Percentiles rank a stretch among this genome's conserved stretches.
These are phyloP conservation scores for Tragelaphus buxtoni DNA, from an alignment of 2,113 vertebrate species.

Conservation along the genomic window DNA sequence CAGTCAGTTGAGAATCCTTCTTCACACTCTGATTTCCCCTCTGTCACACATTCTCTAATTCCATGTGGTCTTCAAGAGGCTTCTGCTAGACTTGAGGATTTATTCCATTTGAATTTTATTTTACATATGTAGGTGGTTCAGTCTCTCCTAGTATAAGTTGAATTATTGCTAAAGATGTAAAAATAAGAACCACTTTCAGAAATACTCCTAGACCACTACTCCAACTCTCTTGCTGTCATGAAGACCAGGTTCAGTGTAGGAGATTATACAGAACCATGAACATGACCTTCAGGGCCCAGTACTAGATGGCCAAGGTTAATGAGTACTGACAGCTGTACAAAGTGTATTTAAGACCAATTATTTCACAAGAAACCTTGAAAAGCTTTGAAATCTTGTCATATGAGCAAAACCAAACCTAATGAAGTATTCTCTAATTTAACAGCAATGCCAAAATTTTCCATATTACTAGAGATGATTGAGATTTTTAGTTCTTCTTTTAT, in stretches of 20 bases:
- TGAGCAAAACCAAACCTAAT: not conserved
- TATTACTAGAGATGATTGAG: not conserved
- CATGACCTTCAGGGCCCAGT: too few species aligned
- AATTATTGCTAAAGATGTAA: not conserved
- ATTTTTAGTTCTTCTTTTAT: not conserved
- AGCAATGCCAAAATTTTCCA: not conserved
- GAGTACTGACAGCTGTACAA: too few species aligned
- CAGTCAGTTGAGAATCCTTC: not conserved
- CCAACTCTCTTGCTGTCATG: rapidly evolving
- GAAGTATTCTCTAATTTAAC: not conserved
- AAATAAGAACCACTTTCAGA: not conserved
- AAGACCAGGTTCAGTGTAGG: not conserved
- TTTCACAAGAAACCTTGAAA: not conserved
- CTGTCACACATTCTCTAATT: not conserved
- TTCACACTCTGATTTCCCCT: not conserved
- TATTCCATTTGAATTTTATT: not conserved
- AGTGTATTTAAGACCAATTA: not conserved
- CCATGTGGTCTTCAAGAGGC: not conserved
- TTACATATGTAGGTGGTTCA: not conserved
- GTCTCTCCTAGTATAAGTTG: not conserved
- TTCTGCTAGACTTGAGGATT: not conserved
- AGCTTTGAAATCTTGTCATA: not conserved
- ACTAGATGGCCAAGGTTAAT: not conserved
- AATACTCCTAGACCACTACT: not conserved
- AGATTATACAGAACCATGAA: not conserved